Evolutionary conservation across 1,140 invertebrate genomes (phyloP).

Genomic region (Doryteuthis pealeii): DNA sequence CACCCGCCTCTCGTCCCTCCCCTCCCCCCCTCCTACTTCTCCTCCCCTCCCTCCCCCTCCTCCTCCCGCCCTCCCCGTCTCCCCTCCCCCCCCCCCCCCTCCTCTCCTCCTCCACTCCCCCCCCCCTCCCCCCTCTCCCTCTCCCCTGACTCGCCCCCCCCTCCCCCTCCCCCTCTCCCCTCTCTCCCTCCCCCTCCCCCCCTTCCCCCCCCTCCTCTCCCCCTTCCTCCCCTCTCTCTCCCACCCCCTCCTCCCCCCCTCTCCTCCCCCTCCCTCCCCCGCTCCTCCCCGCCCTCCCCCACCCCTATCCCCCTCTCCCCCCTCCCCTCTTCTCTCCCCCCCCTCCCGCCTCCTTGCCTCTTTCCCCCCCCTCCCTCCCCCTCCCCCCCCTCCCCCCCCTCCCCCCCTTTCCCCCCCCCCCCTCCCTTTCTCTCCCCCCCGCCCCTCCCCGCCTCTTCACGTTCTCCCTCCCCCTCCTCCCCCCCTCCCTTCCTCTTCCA

Average conservation of each 20-base stretch:
- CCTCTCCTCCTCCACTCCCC: background rate
- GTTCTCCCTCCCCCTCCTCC: background rate
- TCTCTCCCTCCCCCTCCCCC: too few relatives aligned
- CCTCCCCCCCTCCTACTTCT: background rate
- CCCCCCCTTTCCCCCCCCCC: background rate
- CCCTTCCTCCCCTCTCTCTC: background rate
- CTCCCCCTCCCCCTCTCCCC: background rate
- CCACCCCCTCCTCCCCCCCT: background rate
- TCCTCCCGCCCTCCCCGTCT: background rate
- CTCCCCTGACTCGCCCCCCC: too few relatives aligned
- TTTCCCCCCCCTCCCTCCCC: background rate
- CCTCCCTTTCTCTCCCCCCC: background rate
- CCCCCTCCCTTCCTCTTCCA: background rate
- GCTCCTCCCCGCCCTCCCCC: too few relatives aligned
- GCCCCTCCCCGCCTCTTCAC: background rate
- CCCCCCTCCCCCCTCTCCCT: background rate
- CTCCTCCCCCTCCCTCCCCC: background rate
- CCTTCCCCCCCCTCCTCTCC: background rate
- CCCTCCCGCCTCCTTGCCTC: too few relatives aligned
- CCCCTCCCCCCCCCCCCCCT: background rate
- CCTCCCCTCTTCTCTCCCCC: background rate
- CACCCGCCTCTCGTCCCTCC: background rate
- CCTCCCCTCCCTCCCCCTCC: background rate
- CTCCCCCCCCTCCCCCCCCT: background rate
- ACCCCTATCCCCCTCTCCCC: too few relatives aligned